These are phyloP conservation scores for Xenops minutus DNA, from an alignment of 2,797 vertebrate species.

Conservation along the genomic window DNA sequence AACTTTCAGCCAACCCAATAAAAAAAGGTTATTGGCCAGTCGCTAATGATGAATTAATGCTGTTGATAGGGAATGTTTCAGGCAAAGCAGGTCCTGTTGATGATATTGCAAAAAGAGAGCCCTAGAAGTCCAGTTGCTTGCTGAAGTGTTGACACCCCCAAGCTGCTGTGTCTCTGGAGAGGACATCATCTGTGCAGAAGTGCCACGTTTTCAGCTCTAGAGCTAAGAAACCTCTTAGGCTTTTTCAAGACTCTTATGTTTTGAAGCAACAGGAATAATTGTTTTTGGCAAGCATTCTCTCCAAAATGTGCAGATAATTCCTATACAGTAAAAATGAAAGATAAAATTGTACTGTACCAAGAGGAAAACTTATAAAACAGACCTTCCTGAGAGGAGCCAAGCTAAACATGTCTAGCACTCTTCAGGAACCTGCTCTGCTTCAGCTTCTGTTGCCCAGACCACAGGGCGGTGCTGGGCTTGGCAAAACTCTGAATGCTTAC, in stretches of 20 bases:
- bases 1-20: not conserved
- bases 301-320: slow-evolving; percentile 34
- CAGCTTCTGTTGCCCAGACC: not conserved
- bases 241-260: not conserved
- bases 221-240: not conserved
- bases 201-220: slow-evolving; percentile 33
- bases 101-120: not conserved
- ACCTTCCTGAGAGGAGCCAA: not conserved
- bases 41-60: not conserved
- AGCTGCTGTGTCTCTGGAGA: rapidly evolving
- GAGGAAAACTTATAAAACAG: slow-evolving; percentile 28
- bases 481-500: not conserved
- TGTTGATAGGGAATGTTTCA: not conserved
- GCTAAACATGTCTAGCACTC: not conserved
- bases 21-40: not conserved
- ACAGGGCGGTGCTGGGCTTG: not conserved
- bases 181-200: not conserved
- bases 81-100: not conserved
- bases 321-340: slow-evolving; percentile 7
- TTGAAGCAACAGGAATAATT: not conserved
- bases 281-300: not conserved
- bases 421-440: not conserved
- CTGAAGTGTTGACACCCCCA: not conserved
- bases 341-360: not conserved
- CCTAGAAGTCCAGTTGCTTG: not conserved